phyloP scores from a whole-genome alignment of 2,888 invertebrate species.

The Drosophila rubida region DNA sequence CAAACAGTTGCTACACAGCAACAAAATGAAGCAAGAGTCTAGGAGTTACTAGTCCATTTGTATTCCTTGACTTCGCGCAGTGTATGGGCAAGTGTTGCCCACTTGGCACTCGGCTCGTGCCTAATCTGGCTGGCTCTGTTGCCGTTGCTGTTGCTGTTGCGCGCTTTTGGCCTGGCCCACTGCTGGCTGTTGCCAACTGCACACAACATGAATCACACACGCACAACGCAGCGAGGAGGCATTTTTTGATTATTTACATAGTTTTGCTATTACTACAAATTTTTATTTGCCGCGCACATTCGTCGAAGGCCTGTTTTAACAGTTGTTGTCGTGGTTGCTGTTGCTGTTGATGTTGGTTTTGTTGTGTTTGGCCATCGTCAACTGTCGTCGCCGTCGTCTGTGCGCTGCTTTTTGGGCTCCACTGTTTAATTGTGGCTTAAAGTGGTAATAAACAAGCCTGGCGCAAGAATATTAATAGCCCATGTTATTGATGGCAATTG shows the following conservation, averaged over 20 bases:
- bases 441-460: constrained; percentile 77
- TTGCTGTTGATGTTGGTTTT: constrained; percentile 25
- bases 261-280: constrained; percentile 81
- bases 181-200: constrained; percentile 57
- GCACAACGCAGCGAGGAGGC: constrained; percentile 66
- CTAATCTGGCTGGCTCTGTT: constrained; percentile 20
- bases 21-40: not conserved
- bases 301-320: constrained; percentile 39
- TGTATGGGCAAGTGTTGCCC: constrained; percentile 61
- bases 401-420: constrained; percentile 50
- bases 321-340: constrained; percentile 26
- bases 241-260: constrained; percentile 79
- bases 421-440: constrained; percentile 78
- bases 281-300: constrained; percentile 74
- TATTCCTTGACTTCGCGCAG: constrained; percentile 2
- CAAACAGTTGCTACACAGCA: constrained; percentile 2
- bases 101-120: constrained; percentile 74
- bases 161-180: constrained; percentile 62
- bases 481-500: constrained; percentile 82
- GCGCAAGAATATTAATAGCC: constrained; percentile 78
- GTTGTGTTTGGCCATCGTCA: constrained; percentile 42
- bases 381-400: constrained; percentile 38
- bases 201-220: constrained; percentile 77
- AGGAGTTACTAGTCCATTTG: not conserved
- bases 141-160: constrained; percentile 3